These are phyloP conservation scores for Dolichopus griseipennis DNA, from an alignment of 2,888 invertebrate species.

Conservation along the genomic window DNA sequence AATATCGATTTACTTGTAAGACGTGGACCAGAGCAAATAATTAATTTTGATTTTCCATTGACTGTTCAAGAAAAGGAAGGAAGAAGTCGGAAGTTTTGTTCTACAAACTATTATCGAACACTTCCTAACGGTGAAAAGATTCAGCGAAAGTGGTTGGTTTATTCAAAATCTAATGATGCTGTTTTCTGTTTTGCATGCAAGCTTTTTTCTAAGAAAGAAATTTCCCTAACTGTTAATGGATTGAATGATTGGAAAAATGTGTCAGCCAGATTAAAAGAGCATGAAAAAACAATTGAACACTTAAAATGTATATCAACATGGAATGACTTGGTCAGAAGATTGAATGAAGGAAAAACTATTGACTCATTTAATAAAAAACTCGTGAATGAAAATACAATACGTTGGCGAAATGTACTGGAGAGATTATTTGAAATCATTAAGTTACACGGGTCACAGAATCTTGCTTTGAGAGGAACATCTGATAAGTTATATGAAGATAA, in stretches of 20 bases:
- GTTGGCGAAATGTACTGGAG: conserved; percentile 10
- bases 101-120: conserved; percentile 9
- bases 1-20: neutral
- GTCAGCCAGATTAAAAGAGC: conserved; percentile 11
- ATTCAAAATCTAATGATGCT: conserved; percentile 1
- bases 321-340: conserved; percentile 11
- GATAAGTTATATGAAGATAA: conserved; percentile 8
- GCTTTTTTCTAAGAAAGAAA: neutral
- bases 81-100: conserved; percentile 10
- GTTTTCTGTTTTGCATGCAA: neutral
- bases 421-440: conserved; percentile 8
- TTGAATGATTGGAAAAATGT: conserved; percentile 8
- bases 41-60: neutral
- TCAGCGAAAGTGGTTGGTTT: neutral
- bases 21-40: neutral
- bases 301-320: conserved; percentile 9
- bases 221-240: conserved; percentile 4
- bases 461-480: conserved; percentile 10
- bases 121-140: conserved; percentile 10
- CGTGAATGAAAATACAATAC: conserved; percentile 10
- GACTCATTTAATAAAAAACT: conserved; percentile 11
- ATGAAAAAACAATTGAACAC: conserved; percentile 11
- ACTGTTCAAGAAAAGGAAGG: conserved; percentile 8
- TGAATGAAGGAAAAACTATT: conserved; percentile 11
- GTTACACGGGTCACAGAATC: conserved; percentile 12